A percentile compares a stretch with the other conserved stretches of the same genome.
Evolutionary conservation across 2,888 invertebrate species (phyloP).

Genomic region (Syrista parreyssii): DNA sequence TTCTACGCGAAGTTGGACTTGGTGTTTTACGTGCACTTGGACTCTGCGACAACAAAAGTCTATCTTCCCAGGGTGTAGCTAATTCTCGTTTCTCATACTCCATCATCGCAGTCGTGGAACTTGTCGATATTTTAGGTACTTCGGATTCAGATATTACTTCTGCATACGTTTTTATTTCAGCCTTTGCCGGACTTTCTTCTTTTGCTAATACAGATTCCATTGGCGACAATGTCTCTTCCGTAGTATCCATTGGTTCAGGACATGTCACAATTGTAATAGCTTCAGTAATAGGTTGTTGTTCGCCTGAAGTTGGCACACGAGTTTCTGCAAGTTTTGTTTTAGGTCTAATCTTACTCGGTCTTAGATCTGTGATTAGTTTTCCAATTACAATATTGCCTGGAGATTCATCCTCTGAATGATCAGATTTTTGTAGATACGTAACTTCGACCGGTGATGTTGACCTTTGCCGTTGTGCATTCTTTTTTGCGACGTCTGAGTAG

Average conservation of each 20-base stretch:
- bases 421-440: conserved; percentile 12
- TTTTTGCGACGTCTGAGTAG: conserved; percentile 49
- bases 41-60: conserved; percentile 26
- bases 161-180: conserved; percentile 39
- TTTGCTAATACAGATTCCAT: conserved; percentile 41
- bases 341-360: background rate
- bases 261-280: conserved; percentile 36
- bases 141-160: conserved; percentile 40
- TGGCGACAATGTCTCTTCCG: conserved; percentile 48
- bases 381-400: conserved; percentile 14
- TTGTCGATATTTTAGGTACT: conserved; percentile 11
- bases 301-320: background rate
- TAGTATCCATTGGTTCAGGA: conserved; percentile 51
- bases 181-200: conserved; percentile 17
- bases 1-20: conserved; percentile 23
- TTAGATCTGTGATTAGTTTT: conserved; percentile 18
- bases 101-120: background rate
- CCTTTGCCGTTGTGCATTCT: conserved; percentile 28
- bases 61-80: conserved; percentile 37
- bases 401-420: conserved; percentile 9
- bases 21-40: conserved; percentile 11
- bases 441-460: conserved; percentile 6
- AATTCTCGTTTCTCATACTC: conserved; percentile 9
- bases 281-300: conserved; percentile 13
- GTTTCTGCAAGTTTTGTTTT: conserved; percentile 13